Evolutionary conservation across 1,140 invertebrate genomes (phyloP).

Genomic region (Papilio machaon): DNA sequence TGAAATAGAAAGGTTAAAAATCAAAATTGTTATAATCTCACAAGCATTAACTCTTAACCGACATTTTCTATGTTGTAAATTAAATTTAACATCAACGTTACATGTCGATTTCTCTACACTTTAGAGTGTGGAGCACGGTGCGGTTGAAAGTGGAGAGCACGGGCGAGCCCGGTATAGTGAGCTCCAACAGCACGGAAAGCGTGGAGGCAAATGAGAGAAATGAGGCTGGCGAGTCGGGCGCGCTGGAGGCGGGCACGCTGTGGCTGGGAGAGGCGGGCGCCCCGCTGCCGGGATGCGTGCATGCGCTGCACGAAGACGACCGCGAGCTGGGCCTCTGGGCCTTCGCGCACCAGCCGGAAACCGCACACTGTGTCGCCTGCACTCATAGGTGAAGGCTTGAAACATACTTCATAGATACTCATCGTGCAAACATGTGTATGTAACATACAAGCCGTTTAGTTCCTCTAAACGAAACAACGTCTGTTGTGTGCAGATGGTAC

Average conservation of each 20-base stretch:
- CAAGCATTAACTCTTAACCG: neutral
- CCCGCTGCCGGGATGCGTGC: conserved; percentile 87
- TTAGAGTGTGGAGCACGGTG: conserved; percentile 64
- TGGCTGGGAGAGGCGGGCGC: conserved; percentile 46
- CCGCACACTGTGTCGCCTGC: conserved; percentile 87
- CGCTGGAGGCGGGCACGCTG: conserved; percentile 83
- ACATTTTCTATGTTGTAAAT: neutral
- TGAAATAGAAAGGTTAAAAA: conserved; percentile 70
- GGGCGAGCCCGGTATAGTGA: conserved; percentile 45
- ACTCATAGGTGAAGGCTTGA: conserved; percentile 84
- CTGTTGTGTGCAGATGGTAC: conserved; percentile 56
- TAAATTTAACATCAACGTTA: neutral
- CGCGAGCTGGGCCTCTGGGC: conserved; percentile 94
- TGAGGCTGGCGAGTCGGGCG: conserved; percentile 58
- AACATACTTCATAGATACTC: neutral
- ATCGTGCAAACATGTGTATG: no score
- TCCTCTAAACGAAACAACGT: neutral
- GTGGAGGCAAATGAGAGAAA: conserved; percentile 47
- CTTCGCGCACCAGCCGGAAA: conserved; percentile 84
- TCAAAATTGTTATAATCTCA: neutral
- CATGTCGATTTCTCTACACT: neutral
- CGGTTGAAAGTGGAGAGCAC: conserved; percentile 63
- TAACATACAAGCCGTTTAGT: neutral
- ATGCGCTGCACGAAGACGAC: conserved; percentile 90
- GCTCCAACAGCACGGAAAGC: conserved; percentile 55